Conservation (phyloP, 1,140 invertebrate species). For the Microplitis mediator region DNA sequence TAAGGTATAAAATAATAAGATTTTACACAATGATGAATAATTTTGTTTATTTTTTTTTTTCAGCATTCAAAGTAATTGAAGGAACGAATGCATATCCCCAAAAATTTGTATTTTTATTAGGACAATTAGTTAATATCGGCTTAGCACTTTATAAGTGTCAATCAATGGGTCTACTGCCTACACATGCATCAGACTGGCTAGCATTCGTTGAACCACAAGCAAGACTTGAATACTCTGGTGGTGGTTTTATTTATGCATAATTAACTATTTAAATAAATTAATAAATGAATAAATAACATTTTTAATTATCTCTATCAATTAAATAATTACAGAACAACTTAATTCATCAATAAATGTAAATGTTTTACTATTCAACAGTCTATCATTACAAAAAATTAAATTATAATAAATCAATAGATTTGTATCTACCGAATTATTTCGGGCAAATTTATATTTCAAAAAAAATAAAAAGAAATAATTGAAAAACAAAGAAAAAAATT, state of each 20-base stretch:
- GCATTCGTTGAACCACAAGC: conserved; percentile 94
- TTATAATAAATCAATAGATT: conserved; percentile 8
- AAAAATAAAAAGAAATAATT: conserved; percentile 32
- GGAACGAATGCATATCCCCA: conserved; percentile 89
- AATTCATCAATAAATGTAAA: conserved; percentile 19
- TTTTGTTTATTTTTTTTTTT: conserved; percentile 40
- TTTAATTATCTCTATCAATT: too few species aligned
- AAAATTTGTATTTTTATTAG: conserved; percentile 93
- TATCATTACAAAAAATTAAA: conserved; percentile 26
- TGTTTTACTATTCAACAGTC: not conserved
- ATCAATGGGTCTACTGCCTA: conserved; percentile 96
- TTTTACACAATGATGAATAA: not conserved
- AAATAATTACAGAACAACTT: too few species aligned
- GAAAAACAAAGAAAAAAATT: conserved; percentile 22
- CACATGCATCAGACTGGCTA: conserved; percentile 98
- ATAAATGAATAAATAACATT: not conserved
- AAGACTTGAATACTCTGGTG: conserved; percentile 86
- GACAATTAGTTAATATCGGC: conserved; percentile 91
- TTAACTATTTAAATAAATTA: not conserved
- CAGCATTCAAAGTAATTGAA: conserved; percentile 94
- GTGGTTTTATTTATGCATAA: conserved; percentile 75
- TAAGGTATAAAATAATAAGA: not conserved
- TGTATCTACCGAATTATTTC: conserved; percentile 38
- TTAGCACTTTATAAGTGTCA: conserved; percentile 98
- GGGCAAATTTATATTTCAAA: conserved; percentile 30